Percentiles rank a stretch among this genome's conserved stretches.
These are phyloP conservation scores for Oreochromis mossambicus DNA, from an alignment of 2,797 vertebrate species.

Conservation along the genomic window DNA sequence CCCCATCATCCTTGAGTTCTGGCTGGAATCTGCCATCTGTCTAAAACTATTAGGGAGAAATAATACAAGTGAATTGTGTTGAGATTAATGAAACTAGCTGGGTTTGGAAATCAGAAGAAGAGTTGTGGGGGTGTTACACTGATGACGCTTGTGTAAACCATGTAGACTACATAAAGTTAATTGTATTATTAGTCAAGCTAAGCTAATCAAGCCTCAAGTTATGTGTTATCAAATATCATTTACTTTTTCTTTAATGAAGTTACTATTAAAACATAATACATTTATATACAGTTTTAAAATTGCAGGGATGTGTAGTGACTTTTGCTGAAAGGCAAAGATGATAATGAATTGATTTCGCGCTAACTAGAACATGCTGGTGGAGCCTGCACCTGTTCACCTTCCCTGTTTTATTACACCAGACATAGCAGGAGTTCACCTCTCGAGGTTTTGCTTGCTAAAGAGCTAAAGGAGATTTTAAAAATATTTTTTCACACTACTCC, in stretches of 20 bases:
- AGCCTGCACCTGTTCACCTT: background rate
- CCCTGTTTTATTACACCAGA: background rate
- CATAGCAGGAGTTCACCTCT: background rate
- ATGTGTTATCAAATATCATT: background rate
- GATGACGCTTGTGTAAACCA: background rate
- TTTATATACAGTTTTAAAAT: background rate
- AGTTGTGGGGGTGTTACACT: background rate
- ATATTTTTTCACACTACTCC: background rate
- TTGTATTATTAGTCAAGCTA: background rate
- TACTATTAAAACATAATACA: background rate
- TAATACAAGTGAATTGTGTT: background rate
- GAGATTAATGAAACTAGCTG: background rate
- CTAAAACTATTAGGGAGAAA: slow-evolving; percentile 18
- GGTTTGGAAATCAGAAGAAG: background rate
- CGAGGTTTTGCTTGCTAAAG: background rate
- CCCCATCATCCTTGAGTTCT: slow-evolving; percentile 38
- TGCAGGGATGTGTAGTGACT: background rate
- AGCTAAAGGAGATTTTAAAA: background rate
- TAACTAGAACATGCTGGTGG: background rate
- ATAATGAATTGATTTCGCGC: rapidly evolving
- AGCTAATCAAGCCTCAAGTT: background rate
- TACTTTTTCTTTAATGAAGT: background rate
- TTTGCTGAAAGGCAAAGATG: background rate
- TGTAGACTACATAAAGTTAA: background rate
- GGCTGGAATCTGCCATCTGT: slow-evolving; percentile 60